Percentiles rank a stretch among this genome's conserved stretches.
Conservation (phyloP, 2,113 vertebrate species). For the Phodopus roborovskii region DNA sequence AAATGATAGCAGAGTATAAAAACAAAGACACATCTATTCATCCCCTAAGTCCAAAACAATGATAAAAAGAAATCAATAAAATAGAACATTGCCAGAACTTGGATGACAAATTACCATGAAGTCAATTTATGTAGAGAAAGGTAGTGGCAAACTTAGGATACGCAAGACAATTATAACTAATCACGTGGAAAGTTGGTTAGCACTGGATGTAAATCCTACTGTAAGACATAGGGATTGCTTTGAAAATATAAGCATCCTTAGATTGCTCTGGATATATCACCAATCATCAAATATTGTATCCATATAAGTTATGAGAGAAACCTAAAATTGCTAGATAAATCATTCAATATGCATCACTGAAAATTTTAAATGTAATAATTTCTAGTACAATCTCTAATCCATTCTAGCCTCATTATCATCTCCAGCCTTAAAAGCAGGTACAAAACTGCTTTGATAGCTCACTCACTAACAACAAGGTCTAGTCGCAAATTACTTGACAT, state of each 20-base stretch:
- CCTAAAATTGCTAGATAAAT: background rate
- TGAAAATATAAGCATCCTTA: background rate
- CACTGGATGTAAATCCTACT: background rate
- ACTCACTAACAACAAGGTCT: background rate
- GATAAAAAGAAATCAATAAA: background rate
- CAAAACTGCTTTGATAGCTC: background rate
- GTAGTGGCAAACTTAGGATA: background rate
- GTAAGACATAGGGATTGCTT: background rate
- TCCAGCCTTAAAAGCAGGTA: fast-evolving
- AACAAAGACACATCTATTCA: background rate
- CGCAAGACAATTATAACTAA: background rate
- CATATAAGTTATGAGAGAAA: background rate
- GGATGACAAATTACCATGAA: background rate
- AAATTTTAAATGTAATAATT: background rate
- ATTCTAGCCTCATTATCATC: background rate
- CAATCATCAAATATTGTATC: background rate
- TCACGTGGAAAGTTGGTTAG: background rate
- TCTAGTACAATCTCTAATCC: background rate
- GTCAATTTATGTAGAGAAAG: background rate
- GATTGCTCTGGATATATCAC: background rate
- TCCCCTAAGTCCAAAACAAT: background rate
- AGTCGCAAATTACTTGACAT: background rate
- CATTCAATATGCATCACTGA: background rate
- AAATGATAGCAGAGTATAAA: background rate
- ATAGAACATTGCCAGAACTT: background rate